Conservation (phyloP, 2,797 vertebrate species). For the Carapus acus region DNA sequence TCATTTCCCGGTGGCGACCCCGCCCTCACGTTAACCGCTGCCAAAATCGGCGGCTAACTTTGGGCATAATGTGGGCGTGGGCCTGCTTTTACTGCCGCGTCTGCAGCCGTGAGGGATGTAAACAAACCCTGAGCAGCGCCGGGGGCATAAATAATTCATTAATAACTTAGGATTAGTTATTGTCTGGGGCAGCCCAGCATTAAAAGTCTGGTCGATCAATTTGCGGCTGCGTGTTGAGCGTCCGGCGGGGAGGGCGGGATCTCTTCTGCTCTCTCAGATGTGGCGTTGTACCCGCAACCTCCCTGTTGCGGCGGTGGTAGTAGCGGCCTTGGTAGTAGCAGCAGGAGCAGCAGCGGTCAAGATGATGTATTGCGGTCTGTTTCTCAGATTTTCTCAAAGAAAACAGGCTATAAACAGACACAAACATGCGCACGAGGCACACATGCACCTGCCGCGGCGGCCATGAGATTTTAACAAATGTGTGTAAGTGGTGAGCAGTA, state of each 20-base stretch:
- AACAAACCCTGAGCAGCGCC: neutral
- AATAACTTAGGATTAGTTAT: neutral
- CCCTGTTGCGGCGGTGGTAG: too few species aligned
- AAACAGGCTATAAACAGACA: neutral
- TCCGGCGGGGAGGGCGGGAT: too few species aligned
- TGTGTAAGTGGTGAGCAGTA: slow-evolving; percentile 16
- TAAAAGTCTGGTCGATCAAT: neutral
- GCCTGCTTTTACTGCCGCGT: neutral
- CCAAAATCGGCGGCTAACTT: neutral
- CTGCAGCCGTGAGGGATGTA: neutral
- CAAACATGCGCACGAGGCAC: neutral
- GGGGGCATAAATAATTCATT: neutral
- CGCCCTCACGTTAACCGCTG: neutral
- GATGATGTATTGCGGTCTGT: neutral
- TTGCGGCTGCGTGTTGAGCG: neutral
- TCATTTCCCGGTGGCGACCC: neutral
- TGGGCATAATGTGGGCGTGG: neutral
- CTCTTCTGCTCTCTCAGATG: too few species aligned
- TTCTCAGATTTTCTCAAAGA: neutral
- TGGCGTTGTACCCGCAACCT: too few species aligned
- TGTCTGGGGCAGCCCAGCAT: neutral
- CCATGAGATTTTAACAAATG: slow-evolving; percentile 19
- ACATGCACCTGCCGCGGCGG: neutral
- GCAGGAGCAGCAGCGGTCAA: neutral
- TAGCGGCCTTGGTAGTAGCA: neutral